Evolutionary conservation across 2,888 invertebrate species (phyloP), one percentile per base, ranked within the genome.

Genomic region (Cecidostiba fungosa): DNA sequence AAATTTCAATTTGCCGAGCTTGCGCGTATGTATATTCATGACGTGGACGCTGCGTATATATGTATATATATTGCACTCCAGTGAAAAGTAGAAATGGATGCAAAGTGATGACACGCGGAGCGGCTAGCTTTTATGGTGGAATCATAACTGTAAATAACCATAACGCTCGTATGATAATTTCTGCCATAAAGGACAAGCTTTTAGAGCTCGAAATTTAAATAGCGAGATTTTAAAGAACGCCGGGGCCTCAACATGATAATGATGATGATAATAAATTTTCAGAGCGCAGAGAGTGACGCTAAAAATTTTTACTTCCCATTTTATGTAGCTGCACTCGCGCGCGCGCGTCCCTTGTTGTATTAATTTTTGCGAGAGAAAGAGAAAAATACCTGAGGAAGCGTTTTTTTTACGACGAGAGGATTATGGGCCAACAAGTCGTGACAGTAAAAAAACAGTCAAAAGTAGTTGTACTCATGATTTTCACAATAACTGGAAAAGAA

Each of bases 71-170:
- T 43, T 10, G 23, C n/a, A 43, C 74, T 76, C 54, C 29, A 62
- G 73, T 78, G 78, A 84, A 79, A 84, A 84, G 84, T 79, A 73
- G 74, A 74, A 79, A 79, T 73, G 74, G 66, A 62, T 19, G 73
- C 36, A 79, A 74, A 74, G 66, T 62, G 82, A 50, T 76, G 82
- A 39, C 36, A 66, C 29, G 43, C 66, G 82, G 23, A 23, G 47
- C 26, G 39, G 32, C 76, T 82, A 76, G 29, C 50, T 82, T 82
- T 82, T 82, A 82, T 66, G 76, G 50, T 62, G 50, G 50, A 69
- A 69, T 76, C 82, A 50, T 82, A 76, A 69, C 82, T 82, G 82
- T 82, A 82, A 82, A 82, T 82, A 82, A 82, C 54, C 47, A 76
- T 36, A 66, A 81, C 16, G 73, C 72, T 43, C 43, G 81, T 76